Base-by-base conservation (phyloP, 2,113 vertebrate species). In the Boleophthalmus pectinirostris region DNA sequence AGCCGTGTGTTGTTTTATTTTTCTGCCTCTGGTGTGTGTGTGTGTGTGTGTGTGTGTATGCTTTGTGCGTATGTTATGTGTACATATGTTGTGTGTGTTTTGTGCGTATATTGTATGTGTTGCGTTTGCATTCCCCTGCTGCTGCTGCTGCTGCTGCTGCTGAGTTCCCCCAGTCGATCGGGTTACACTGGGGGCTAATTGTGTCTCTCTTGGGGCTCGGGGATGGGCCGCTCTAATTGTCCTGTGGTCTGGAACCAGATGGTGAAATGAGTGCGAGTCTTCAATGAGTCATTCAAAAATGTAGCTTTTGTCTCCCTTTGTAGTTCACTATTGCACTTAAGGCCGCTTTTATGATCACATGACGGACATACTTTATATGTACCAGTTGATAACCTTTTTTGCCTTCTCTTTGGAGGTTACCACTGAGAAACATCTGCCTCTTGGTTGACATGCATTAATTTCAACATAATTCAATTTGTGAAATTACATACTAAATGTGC, bases 161-260 rank as follows among this genome's bases (percentile, higher is more conserved):
- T 24, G 82, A 86, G 66, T 84, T 85, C 81, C 85, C 89, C 80
- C 73, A 81, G 85, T 90, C 60, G 83, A 90, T 91, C 91, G 77
- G 85, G 90, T 91, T 92, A 85, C 90, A 90, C 85, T 85, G 73
- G 86, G 78, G 87, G 87, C 88, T 90, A 90, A 91, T 92, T 90
- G 90, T 91, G 81, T 88, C 81, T 90, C 91, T 91, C 85, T 83
- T 54, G 85, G 81, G 87, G 75, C 83, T 86, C 83, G 60, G 85
- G 72, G 90, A 89, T 89, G 84, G 82, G 82, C 81, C 58, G 25
- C 87, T 90, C 80, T 86, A 90, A 92, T 90, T 88, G 88, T 89
- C 81, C 82, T 85, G 89, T 81, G 82, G 89, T 85, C 82, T 88
- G 82, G 82, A 89, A 90, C 91, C 89, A 92, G 86, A 92, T 90